These are phyloP conservation scores for Tinea semifulvella DNA, from an alignment of 2,888 invertebrate genomes.

Conservation along the genomic window DNA sequence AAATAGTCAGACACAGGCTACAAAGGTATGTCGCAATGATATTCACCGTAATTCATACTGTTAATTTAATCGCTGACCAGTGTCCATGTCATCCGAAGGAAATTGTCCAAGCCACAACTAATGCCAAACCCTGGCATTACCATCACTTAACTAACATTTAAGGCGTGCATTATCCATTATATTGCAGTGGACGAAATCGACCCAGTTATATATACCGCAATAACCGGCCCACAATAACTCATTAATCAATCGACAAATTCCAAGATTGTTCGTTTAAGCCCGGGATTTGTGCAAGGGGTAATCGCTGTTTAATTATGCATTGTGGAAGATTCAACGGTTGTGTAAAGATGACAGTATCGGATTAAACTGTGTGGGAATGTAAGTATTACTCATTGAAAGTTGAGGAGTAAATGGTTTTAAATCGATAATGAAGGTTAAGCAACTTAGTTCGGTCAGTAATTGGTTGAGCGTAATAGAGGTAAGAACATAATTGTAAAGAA, in stretches of 20 bases:
- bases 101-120: neutral
- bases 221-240: slow-evolving; percentile 27
- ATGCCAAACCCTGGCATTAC: slow-evolving; percentile 1
- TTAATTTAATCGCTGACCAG: too few species aligned
- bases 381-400: neutral
- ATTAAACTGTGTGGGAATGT: neutral
- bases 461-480: too few species aligned
- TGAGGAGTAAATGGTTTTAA: neutral
- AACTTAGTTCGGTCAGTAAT: too few species aligned
- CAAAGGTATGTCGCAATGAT: too few species aligned
- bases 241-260: slow-evolving; percentile 41
- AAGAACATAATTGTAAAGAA: too few species aligned
- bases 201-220: slow-evolving; percentile 37
- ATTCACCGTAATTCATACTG: too few species aligned
- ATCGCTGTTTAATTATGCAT: slow-evolving; percentile 15
- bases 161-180: slow-evolving; percentile 11
- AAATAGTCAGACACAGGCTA: too few species aligned
- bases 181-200: slow-evolving; percentile 31
- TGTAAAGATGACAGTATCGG: neutral
- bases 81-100: neutral
- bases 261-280: slow-evolving; percentile 28
- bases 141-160: neutral
- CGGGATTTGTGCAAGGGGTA: slow-evolving; percentile 29
- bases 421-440: too few species aligned
- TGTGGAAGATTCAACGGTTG: slow-evolving; percentile 18